Conservation (phyloP, 2,888 invertebrate species). For the Cylindroiulus punctatus region DNA sequence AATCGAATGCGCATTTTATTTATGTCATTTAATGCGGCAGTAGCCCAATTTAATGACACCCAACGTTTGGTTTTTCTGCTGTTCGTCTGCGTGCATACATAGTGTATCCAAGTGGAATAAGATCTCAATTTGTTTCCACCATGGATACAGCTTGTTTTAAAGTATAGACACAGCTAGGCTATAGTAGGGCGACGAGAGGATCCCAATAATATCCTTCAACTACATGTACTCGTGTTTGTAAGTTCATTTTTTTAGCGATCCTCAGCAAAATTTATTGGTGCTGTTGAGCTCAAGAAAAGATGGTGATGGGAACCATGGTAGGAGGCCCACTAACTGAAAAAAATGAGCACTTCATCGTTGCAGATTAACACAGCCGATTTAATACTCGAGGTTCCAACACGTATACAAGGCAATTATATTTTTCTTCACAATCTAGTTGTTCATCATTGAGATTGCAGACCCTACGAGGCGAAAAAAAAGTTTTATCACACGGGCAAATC, state of each 20-base stretch:
- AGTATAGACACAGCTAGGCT: neutral
- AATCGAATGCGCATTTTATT: slow-evolving; percentile 47
- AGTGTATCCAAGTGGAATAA: slow-evolving; percentile 46
- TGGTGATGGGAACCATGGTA: slow-evolving; percentile 1
- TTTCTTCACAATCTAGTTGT: neutral
- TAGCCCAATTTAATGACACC: slow-evolving; percentile 44
- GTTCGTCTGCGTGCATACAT: neutral
- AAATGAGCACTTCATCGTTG: neutral
- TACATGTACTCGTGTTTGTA: slow-evolving; percentile 31
- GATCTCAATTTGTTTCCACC: slow-evolving; percentile 42
- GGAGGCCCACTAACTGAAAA: neutral
- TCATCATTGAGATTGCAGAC: neutral
- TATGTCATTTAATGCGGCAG: slow-evolving; percentile 43
- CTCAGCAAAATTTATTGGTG: slow-evolving; percentile 34
- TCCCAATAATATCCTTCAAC: slow-evolving; percentile 13
- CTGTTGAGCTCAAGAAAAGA: slow-evolving; percentile 32
- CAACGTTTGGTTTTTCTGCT: slow-evolving; percentile 36
- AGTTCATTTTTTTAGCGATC: slow-evolving; percentile 30
- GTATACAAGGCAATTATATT: neutral
- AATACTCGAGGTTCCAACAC: neutral
- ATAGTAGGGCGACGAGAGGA: neutral
- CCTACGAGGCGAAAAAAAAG: neutral
- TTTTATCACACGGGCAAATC: too few relatives aligned
- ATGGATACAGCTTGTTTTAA: slow-evolving; percentile 34
- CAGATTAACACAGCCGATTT: neutral